A percentile compares a stretch with the other conserved stretches of the same genome.
Conservation (phyloP, 2,888 invertebrate genomes). For the Trimorus sp. region DNA sequence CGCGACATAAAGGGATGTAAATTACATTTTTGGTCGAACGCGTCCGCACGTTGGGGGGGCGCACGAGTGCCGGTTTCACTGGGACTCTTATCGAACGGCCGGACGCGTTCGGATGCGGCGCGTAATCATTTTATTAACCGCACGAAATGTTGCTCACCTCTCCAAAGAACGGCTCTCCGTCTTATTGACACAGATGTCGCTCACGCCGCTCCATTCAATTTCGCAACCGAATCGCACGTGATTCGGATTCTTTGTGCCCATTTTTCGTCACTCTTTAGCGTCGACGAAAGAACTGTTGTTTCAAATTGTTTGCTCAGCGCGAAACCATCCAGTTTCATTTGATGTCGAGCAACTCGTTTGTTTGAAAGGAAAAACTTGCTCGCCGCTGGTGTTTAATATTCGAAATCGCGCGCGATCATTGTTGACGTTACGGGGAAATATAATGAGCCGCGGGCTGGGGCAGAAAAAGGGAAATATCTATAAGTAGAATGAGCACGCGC, state of each 20-base stretch:
- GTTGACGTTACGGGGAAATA: no score
- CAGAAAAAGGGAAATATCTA: no score
- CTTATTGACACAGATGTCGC: slow-evolving; percentile 81
- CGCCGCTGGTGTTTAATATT: no score
- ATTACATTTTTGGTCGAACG: slow-evolving; percentile 81
- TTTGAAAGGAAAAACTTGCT: no score
- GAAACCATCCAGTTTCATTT: no score
- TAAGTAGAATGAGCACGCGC: no score
- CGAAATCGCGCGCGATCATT: no score
- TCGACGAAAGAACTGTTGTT: slow-evolving; percentile 5
- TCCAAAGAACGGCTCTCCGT: slow-evolving; percentile 73
- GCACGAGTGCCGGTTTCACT: slow-evolving; percentile 57
- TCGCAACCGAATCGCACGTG: slow-evolving; percentile 50
- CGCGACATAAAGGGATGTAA: slow-evolving; percentile 81
- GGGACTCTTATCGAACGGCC: slow-evolving; percentile 53
- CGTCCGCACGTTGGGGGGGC: slow-evolving; percentile 70
- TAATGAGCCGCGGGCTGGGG: no score
- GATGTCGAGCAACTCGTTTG: no score
- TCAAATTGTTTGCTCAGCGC: no score
- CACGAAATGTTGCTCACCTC: slow-evolving; percentile 74
- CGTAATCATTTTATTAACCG: slow-evolving; percentile 81
- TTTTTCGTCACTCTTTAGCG: background rate
- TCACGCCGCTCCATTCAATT: slow-evolving; percentile 73
- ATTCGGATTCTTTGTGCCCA: no score
- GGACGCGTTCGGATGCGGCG: slow-evolving; percentile 49